Base-by-base conservation (phyloP, 2,888 invertebrate species). In the Lithosia quadra region DNA sequence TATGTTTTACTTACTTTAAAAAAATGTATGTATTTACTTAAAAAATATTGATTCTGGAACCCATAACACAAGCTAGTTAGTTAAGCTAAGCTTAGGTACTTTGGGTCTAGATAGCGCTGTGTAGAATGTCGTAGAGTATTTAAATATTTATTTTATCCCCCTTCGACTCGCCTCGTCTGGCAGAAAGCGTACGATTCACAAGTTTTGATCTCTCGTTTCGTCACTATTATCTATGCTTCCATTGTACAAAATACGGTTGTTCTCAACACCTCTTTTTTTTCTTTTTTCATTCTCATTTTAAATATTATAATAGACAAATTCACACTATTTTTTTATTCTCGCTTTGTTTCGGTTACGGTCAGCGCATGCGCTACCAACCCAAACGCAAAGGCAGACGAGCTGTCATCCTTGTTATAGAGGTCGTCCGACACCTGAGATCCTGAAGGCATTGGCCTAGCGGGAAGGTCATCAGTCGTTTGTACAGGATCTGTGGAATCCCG, bases 381-480 rank as follows among this genome's bases (percentile, higher is more conserved):
- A 82, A 87, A 83, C 85, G 67, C 28, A 65, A 72, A 65, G 71
- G 64, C 70, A 65, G 73, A 76, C 73, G 72, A 73, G 74, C 68
- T 61, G 86, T 71, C 82, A 81, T 84, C 85, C 86, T 86, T 85
- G 86, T 72, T 34, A 70, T 61, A 76, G 82, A 86, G 87, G 83
- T 84, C 84, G 76, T 71, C 58, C 73, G 89, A 85, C 82, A 90
- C 82, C 78, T 73, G 90, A 89, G 82, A 81, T 83, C 84, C 80
- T 74, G 83, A 77, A 86, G 86, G 85, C 86, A 87, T 85, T 87
- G 86, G 83, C 84, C 83, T 76, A 71, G 78, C 74, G 69, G 73
- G 78, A 83, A 85, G 84, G 84, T 74, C 81, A 28, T 24, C 43
- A 55, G 83, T 74, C 80, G 21, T 49, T 43, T 68, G 59, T 36